These are phyloP conservation scores for Oophaga pumilio DNA, from an alignment of 2,113 vertebrate species.

Conservation along the genomic window DNA sequence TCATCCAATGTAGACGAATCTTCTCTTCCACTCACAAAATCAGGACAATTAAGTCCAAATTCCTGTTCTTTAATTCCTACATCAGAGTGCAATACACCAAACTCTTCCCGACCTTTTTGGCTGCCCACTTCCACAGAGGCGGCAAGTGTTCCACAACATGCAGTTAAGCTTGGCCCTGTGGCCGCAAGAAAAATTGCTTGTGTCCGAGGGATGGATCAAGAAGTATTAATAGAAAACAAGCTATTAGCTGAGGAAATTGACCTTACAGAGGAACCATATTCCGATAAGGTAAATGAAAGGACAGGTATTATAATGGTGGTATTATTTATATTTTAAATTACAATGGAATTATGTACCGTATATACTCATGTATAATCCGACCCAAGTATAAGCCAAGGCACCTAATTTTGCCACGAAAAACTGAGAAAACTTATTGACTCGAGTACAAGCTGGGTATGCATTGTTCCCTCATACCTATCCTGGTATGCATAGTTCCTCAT, in stretches of 20 bases:
- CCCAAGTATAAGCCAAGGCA: too few species aligned
- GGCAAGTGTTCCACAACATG: constrained; percentile 76
- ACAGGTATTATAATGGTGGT: background rate
- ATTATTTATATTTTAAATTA: too few species aligned
- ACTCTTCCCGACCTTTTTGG: constrained; percentile 77
- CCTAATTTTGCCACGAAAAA: too few species aligned
- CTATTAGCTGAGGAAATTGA: constrained; percentile 87
- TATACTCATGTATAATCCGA: too few species aligned
- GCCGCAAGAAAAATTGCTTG: constrained; percentile 82
- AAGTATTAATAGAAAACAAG: constrained; percentile 85
- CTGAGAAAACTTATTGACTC: too few species aligned
- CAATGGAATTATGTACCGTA: too few species aligned
- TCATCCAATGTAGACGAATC: constrained; percentile 74
- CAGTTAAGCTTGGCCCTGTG: constrained; percentile 77
- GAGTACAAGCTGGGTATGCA: too few species aligned
- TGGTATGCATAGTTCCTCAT: too few species aligned
- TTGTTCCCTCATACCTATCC: too few species aligned
- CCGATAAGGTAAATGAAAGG: constrained; percentile 84
- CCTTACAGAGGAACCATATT: constrained; percentile 95
- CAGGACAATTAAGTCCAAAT: constrained; percentile 66
- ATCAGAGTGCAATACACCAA: constrained; percentile 71
- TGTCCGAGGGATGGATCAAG: constrained; percentile 79
- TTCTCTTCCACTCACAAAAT: constrained; percentile 77
- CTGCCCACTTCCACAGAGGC: constrained; percentile 74
- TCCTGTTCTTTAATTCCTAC: constrained; percentile 66